phyloP scores from a whole-genome alignment of 2,113 vertebrate genomes.

The Sander vitreus region DNA sequence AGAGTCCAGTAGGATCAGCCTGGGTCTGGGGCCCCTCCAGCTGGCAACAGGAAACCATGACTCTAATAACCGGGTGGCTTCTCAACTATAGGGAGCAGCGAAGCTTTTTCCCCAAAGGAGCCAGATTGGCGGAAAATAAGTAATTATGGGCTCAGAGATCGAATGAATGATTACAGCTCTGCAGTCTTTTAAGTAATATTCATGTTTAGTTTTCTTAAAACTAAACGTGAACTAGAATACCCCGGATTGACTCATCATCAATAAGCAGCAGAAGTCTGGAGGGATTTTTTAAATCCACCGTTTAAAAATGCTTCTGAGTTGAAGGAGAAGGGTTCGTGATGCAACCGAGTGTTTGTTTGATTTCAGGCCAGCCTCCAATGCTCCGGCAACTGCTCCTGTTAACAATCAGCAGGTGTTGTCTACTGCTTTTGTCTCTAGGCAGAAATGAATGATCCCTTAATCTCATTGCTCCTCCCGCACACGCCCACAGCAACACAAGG shows the following conservation, averaged over 20 bases:
- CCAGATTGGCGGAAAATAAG: slow-evolving; percentile 81
- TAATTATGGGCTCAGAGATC: slow-evolving; percentile 82
- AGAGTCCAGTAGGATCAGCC: slow-evolving; percentile 65
- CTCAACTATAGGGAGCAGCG: slow-evolving; percentile 77
- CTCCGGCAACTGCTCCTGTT: not conserved
- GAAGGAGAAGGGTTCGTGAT: slow-evolving; percentile 19
- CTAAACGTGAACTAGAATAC: slow-evolving; percentile 56
- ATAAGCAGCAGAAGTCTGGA: slow-evolving; percentile 29
- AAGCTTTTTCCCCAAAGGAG: slow-evolving; percentile 73
- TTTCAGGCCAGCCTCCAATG: slow-evolving; percentile 3
- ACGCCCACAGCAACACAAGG: slow-evolving; percentile 6
- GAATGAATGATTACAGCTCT: slow-evolving; percentile 80
- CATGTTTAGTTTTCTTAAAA: slow-evolving; percentile 72
- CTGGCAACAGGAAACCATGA: slow-evolving; percentile 72
- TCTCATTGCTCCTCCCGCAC: not conserved
- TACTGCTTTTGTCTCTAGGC: slow-evolving; percentile 34
- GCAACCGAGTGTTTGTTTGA: slow-evolving; percentile 23
- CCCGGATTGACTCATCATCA: slow-evolving; percentile 59
- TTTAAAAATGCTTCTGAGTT: slow-evolving; percentile 24
- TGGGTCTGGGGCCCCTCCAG: slow-evolving; percentile 77
- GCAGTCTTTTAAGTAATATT: slow-evolving; percentile 77
- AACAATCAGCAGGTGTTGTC: slow-evolving; percentile 30
- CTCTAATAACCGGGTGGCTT: slow-evolving; percentile 84
- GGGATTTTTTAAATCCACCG: slow-evolving; percentile 9
- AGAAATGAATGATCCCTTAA: slow-evolving; percentile 38